Conservation (phyloP, 2,797 vertebrate genomes). For the Muraenolepis orangiensis region DNA sequence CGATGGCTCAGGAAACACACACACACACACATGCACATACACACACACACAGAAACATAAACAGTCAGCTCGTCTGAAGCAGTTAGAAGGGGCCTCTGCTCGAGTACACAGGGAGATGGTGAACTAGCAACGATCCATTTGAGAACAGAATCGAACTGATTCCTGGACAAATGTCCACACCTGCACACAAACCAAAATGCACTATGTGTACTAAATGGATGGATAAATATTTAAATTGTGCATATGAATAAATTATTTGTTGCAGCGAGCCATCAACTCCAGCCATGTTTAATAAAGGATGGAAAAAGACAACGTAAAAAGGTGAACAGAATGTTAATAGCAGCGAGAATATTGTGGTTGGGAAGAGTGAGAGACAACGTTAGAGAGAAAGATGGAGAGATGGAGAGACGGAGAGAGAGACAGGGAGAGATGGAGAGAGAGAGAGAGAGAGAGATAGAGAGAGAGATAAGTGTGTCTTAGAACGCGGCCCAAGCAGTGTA, state of each 20-base stretch:
- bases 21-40: neutral
- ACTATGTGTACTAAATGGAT: neutral
- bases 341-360: too few species aligned
- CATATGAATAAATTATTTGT: neutral
- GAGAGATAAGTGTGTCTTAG: neutral
- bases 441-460: neutral
- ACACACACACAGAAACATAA: neutral
- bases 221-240: neutral
- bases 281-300: constrained; percentile 1
- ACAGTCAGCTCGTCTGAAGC: neutral
- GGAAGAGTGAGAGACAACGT: too few species aligned
- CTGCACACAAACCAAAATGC: neutral
- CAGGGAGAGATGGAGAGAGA: neutral
- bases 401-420: neutral
- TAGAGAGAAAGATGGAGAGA: neutral
- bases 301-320: neutral
- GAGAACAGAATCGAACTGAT: neutral
- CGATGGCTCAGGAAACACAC: too few species aligned
- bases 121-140: neutral
- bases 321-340: too few species aligned
- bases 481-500: neutral
- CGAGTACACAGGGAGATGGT: neutral
- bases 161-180: neutral
- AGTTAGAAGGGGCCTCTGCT: neutral
- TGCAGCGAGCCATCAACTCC: neutral